Base-by-base conservation (phyloP, 2,888 invertebrate species). In the Morpho achilles region DNA sequence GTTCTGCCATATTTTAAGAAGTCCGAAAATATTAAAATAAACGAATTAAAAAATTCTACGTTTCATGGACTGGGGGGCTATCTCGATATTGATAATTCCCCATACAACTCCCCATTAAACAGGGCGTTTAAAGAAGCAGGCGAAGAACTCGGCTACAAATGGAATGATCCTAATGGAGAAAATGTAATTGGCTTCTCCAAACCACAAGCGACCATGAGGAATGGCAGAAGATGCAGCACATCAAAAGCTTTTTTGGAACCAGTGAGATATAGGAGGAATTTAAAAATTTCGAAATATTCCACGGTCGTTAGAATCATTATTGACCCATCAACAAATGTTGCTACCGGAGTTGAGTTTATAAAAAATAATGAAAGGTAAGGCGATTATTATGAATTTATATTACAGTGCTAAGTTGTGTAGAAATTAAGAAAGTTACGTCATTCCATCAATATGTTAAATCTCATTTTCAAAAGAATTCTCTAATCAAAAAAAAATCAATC, bases 221-320 rank as follows among this genome's bases (percentile, higher is more conserved):
- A 92, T 56, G 97, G 97, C 0, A 91, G 94, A 54, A 89, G 97
- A 61, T 96, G 96, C 67, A 96, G 96, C 74, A 93, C 95, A 0
- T 92, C 94, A 2, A 96, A 96, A 78, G 96, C 96, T 0, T 97
- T 95, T 76, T 84, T 96, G 10, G 91, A 92, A 65, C 95, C 96
- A 0, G 91, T 94, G 2, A 83, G 92, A 8, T 74, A 87, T 8
- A 90, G 96, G 44, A 70, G 75, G 8, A 97, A 96, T 74, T 87
- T 97, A 16, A 93, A 94, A 74, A 91, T 97, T 3, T 93, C 95
- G 0, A 94, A 94, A 76, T 86, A 90, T 69, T 93, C 95, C 3
- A 93, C 93, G 63, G 96, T 93, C 0, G 93, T 92, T 0, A 94
- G 91, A 81, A 91, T 96, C 56, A 70, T 95, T 10, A 93, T 96